These are phyloP conservation scores for Oscheius sp. DNA, from an alignment of 2,888 invertebrate species.

Conservation along the genomic window DNA sequence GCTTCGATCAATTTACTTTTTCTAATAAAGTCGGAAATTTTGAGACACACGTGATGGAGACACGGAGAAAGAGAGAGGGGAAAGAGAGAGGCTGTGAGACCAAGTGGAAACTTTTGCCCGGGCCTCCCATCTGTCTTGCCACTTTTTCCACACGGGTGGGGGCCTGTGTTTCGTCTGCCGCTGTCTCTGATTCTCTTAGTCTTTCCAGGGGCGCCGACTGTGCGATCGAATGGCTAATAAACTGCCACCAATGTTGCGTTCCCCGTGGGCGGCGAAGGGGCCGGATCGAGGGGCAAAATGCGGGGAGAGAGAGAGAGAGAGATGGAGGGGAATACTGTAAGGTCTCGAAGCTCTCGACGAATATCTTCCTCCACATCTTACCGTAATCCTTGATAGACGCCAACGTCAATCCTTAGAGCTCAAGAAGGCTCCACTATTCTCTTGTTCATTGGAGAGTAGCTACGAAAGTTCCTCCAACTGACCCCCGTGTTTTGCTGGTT, in stretches of 20 bases:
- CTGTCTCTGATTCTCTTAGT: not conserved
- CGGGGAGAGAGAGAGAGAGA: not conserved
- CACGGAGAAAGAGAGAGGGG: not conserved
- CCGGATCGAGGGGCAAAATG: not conserved
- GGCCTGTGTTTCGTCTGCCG: not conserved
- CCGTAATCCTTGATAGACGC: too few relatives aligned
- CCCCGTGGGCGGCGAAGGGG: not conserved
- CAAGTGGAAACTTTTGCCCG: not conserved
- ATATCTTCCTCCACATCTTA: too few relatives aligned
- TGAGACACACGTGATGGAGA: too few relatives aligned
- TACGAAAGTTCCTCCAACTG: too few relatives aligned
- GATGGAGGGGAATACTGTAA: too few relatives aligned
- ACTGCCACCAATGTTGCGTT: constrained; percentile 28
- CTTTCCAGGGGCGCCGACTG: constrained; percentile 25
- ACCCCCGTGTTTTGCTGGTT: too few relatives aligned
- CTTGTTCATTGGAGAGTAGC: too few relatives aligned
- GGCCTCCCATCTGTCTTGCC: constrained; percentile 1
- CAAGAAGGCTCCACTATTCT: too few relatives aligned
- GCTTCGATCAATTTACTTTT: too few relatives aligned
- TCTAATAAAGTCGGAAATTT: too few relatives aligned
- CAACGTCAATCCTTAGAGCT: too few relatives aligned
- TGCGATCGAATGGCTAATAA: constrained; percentile 27
- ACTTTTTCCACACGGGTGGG: not conserved
- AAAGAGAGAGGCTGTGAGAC: not conserved
- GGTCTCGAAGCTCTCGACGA: too few relatives aligned